These are phyloP conservation scores for Ataeniobius toweri DNA, from an alignment of 2,797 vertebrate genomes.

Conservation along the genomic window DNA sequence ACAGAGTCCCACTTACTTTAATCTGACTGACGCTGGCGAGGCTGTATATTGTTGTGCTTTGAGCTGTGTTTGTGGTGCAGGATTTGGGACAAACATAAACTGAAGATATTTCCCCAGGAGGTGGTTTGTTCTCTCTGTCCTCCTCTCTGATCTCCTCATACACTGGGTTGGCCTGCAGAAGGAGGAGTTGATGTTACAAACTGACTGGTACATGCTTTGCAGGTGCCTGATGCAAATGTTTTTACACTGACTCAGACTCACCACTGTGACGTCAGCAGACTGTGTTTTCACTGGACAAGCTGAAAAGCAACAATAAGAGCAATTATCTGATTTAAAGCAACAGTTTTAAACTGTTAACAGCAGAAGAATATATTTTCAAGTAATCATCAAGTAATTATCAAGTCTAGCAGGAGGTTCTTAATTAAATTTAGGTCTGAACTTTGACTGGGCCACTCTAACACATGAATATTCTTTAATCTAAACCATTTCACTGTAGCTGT, in stretches of 20 bases:
- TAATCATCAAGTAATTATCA: too few relatives aligned
- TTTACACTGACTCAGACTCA: conserved; percentile 13
- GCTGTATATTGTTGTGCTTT: neutral
- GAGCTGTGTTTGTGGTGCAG: neutral
- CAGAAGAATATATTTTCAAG: neutral
- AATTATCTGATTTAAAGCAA: neutral
- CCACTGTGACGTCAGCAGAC: accelerated
- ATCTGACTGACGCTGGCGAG: accelerated
- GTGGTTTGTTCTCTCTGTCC: neutral
- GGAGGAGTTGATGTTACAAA: neutral
- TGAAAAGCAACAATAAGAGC: conserved; percentile 11
- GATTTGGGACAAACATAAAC: neutral
- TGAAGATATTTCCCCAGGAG: conserved; percentile 1
- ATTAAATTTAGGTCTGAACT: too few relatives aligned
- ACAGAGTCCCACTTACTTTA: conserved; percentile 3
- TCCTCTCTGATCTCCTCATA: neutral
- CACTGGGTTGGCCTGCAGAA: neutral
- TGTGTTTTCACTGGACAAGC: neutral
- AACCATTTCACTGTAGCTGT: too few relatives aligned
- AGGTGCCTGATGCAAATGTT: neutral
- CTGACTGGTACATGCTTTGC: too few relatives aligned
- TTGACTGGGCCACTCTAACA: too few relatives aligned
- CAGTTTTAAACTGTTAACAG: neutral
- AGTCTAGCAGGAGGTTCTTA: too few relatives aligned
- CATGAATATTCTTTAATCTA: too few relatives aligned